Percentiles rank a stretch among this genome's conserved stretches.
phyloP scores from a whole-genome alignment of 2,888 invertebrate genomes.

The Chymomyza amoena region DNA sequence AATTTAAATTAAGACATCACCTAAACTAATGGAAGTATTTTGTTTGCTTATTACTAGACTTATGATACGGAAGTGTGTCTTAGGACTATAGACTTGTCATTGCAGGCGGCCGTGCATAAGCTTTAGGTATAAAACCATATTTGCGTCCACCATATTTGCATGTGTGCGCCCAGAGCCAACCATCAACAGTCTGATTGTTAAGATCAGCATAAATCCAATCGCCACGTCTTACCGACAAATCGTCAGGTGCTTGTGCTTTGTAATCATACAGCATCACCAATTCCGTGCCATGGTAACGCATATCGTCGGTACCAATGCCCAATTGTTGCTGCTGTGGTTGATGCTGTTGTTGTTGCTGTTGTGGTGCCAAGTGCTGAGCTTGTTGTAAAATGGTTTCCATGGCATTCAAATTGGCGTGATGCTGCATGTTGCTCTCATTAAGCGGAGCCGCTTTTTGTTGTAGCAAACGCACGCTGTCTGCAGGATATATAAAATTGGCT shows the following conservation, averaged over 20 bases:
- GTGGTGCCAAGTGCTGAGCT: conserved; percentile 46
- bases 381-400: conserved; percentile 53
- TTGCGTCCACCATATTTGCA: conserved; percentile 88
- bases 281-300: conserved; percentile 92
- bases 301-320: conserved; percentile 81
- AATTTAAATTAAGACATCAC: conserved; percentile 33
- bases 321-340: conserved; percentile 66
- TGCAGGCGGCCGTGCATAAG: conserved; percentile 94
- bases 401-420: conserved; percentile 44
- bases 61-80: not conserved
- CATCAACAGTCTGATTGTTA: conserved; percentile 95
- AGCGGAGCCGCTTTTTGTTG: conserved; percentile 46
- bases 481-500: conserved; percentile 95
- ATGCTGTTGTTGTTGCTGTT: conserved; percentile 49
- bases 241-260: conserved; percentile 96
- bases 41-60: not conserved
- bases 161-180: conserved; percentile 97
- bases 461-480: conserved; percentile 83
- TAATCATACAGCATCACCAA: conserved; percentile 97
- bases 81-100: conserved; percentile 84
- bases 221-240: conserved; percentile 92
- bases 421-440: conserved; percentile 54
- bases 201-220: conserved; percentile 98
- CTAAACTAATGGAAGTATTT: not conserved
- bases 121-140: conserved; percentile 97